Evolutionary conservation across 2,113 vertebrate species (phyloP).

Genomic region (Bostrychus sinensis): DNA sequence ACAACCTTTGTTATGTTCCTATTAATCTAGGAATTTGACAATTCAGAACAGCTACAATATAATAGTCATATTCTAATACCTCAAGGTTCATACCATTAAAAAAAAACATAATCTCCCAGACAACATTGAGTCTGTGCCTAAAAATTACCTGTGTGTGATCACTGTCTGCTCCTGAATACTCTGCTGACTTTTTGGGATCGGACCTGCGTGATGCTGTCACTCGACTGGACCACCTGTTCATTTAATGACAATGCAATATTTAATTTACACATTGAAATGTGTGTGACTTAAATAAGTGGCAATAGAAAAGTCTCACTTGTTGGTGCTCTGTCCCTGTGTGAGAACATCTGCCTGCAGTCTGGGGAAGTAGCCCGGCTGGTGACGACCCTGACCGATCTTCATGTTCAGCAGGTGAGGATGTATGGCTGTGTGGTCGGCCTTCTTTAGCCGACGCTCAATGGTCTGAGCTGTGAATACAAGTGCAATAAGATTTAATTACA

Average conservation of each 20-base stretch:
- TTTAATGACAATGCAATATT: constrained; percentile 11
- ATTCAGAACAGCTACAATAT: not conserved
- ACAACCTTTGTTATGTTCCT: not conserved
- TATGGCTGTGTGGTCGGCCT: constrained; percentile 96
- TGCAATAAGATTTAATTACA: not conserved
- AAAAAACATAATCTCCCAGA: not conserved
- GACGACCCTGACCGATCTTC: constrained; percentile 97
- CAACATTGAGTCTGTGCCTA: not conserved
- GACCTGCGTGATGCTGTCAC: constrained; percentile 84
- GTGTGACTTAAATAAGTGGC: not conserved
- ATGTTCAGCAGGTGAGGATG: constrained; percentile 97
- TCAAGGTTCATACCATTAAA: not conserved
- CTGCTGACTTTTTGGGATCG: constrained; percentile 83
- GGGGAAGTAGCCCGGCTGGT: constrained; percentile 94
- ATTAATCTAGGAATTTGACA: not conserved
- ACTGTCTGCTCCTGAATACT: constrained; percentile 83
- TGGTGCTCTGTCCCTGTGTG: constrained; percentile 86
- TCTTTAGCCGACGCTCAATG: constrained; percentile 89
- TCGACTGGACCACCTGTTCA: constrained; percentile 90
- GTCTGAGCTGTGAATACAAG: constrained; percentile 83
- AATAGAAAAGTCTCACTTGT: constrained; percentile 86
- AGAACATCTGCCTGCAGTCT: constrained; percentile 94
- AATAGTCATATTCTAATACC: not conserved
- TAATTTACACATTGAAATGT: not conserved
- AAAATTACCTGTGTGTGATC: constrained; percentile 87